Evolutionary conservation across 53 echinoderm and acorn worm species (phyloP), one percentile per base, ranked within the genome.

Genomic region (Glandiceps talaboti): DNA sequence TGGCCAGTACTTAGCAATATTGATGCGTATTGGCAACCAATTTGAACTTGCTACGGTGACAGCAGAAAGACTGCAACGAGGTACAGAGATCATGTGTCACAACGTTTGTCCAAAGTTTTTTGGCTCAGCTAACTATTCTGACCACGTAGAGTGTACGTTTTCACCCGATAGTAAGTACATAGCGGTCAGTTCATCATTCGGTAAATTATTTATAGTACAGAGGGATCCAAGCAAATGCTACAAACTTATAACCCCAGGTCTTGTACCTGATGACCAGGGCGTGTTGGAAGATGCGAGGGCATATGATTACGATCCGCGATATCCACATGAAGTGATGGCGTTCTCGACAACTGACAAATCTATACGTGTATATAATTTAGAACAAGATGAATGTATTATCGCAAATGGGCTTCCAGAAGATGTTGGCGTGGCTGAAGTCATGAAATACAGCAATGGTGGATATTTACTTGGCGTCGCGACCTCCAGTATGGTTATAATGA

Each of bases 271-370:
- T 29, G 33, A 80, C 12, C 81, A 84, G 74, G 91, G 91, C 27
- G 78, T 88, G n/a, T 75, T 99, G 64, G 84, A 82, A 0, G 85
- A 89, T 78, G 89, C 91, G 30, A 79, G 93, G 14, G 87, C 86
- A 27, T 94, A 85, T 75, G 99, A 94, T 45, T 99, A 93, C 73
- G 94, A 99, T 77, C 99, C 99, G 0, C 84, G 91, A 29, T 94
- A 91, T 32, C 79, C 86, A 25, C 87, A 89, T 28, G 88, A 91
- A 75, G 87, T 94, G 1, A 82, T 99, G 76, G 91, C 93, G 0
- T 88, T 85, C 32, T 99, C 93, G 28, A 88, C 87, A 0, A 80
- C 84, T 29, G 88, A 93, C 80, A 83, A 88, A 25, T 75, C 82
- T 27, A 74, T 91, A 0, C 74, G 75, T 33, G 88, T 91, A 0